Conservation (phyloP, 2,113 vertebrate genomes). For the Channa maculata region DNA sequence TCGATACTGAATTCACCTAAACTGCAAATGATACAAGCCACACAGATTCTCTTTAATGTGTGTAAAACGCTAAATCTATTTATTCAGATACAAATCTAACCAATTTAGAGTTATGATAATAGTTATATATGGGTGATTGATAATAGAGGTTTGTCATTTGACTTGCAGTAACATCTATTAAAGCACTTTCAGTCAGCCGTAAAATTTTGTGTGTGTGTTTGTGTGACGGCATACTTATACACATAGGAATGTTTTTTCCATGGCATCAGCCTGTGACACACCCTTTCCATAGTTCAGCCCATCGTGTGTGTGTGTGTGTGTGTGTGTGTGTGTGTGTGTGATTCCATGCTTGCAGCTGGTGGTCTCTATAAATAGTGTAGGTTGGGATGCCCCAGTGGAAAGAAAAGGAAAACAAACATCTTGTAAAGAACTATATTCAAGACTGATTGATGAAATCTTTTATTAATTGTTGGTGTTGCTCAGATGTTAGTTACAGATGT, state of each 20-base stretch:
- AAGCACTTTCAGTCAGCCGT: no score
- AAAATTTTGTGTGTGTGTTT: not conserved
- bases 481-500: no score
- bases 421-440: no score
- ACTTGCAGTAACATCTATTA: no score
- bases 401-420: constrained; percentile 40
- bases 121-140: no score
- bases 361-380: constrained; percentile 67
- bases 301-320: constrained; percentile 44
- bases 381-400: constrained; percentile 20
- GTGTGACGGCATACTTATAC: constrained; percentile 13
- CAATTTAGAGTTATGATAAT: no score
- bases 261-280: constrained; percentile 40
- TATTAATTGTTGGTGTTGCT: not conserved
- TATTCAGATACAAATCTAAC: not conserved
- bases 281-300: constrained; percentile 68
- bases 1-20: not conserved
- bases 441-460: not conserved
- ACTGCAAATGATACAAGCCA: not conserved
- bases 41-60: no score
- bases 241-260: constrained; percentile 46
- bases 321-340: constrained; percentile 59
- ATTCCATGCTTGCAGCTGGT: constrained; percentile 70
- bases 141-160: no score
- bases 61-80: not conserved